Conservation (phyloP, 2,797 vertebrate genomes). For the Poecilia wingei region DNA sequence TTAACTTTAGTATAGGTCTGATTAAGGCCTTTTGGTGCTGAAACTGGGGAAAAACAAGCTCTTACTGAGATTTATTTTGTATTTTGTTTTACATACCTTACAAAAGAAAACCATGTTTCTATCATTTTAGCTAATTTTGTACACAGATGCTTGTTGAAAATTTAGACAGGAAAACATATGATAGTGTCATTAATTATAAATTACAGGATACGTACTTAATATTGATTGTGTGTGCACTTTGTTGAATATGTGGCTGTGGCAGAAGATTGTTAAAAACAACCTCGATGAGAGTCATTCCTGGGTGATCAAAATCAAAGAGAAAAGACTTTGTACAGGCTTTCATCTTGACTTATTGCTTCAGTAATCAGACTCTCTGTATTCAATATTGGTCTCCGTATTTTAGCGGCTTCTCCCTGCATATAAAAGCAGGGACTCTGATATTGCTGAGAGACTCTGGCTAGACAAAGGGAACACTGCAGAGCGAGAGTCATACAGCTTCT, state of each 20-base stretch:
- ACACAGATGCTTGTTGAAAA: constrained; percentile 1
- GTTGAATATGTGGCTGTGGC: not conserved
- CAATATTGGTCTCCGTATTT: constrained; percentile 8
- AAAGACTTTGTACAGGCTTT: not conserved
- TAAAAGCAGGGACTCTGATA: constrained; percentile 8
- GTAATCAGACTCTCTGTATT: constrained; percentile 3
- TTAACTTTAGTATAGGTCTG: not conserved
- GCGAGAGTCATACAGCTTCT: constrained; percentile 2
- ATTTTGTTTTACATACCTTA: not conserved
- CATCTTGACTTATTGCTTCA: constrained; percentile 2
- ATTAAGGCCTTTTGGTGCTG: not conserved
- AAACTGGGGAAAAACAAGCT: not conserved
- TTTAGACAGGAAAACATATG: not conserved
- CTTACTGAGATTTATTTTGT: not conserved
- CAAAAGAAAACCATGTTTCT: not conserved
- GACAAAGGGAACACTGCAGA: constrained; percentile 15
- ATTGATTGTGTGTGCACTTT: not conserved
- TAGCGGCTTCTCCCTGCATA: constrained; percentile 6
- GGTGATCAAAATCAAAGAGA: not conserved
- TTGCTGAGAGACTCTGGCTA: constrained; percentile 19
- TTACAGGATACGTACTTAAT: not conserved
- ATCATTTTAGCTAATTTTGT: not conserved
- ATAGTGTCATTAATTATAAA: not conserved
- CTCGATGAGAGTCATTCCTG: not conserved
- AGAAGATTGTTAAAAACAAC: not conserved